Conservation (phyloP, 1,140 invertebrate species). For the Lycorma delicatula region DNA sequence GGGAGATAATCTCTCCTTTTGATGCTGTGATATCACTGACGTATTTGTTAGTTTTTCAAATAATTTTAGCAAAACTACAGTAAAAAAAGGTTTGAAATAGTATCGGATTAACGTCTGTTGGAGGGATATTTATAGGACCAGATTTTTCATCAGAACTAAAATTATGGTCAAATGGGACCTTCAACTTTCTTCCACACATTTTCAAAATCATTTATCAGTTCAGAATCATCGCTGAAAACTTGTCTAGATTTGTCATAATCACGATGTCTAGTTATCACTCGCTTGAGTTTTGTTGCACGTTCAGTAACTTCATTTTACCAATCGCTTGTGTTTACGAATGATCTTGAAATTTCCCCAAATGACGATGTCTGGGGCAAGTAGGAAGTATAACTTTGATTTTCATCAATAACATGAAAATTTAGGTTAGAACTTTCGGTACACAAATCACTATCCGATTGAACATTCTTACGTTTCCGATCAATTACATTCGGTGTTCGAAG, state of each 20-base stretch:
- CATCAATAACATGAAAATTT: too few relatives aligned
- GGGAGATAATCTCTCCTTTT: background rate
- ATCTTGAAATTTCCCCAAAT: too few relatives aligned
- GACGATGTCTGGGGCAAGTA: too few relatives aligned
- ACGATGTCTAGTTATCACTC: too few relatives aligned
- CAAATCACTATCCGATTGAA: too few relatives aligned
- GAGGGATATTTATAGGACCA: slow-evolving; percentile 5
- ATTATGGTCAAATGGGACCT: background rate
- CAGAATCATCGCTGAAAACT: background rate
- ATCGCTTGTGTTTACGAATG: too few relatives aligned
- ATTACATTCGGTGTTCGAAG: too few relatives aligned
- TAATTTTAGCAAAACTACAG: background rate
- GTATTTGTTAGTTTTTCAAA: slow-evolving; percentile 5
- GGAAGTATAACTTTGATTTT: too few relatives aligned
- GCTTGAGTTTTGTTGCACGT: too few relatives aligned
- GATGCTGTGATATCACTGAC: background rate
- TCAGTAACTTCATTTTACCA: too few relatives aligned
- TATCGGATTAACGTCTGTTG: background rate
- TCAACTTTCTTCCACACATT: slow-evolving; percentile 1
- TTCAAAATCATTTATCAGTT: background rate
- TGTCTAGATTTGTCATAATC: background rate
- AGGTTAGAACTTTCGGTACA: too few relatives aligned
- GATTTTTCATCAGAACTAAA: background rate
- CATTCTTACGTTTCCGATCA: too few relatives aligned
- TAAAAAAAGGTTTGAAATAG: slow-evolving; percentile 8